Percentiles rank a stretch among this genome's conserved stretches.
phyloP scores from a whole-genome alignment of 2,113 vertebrate species.

The Mus spicilegus region DNA sequence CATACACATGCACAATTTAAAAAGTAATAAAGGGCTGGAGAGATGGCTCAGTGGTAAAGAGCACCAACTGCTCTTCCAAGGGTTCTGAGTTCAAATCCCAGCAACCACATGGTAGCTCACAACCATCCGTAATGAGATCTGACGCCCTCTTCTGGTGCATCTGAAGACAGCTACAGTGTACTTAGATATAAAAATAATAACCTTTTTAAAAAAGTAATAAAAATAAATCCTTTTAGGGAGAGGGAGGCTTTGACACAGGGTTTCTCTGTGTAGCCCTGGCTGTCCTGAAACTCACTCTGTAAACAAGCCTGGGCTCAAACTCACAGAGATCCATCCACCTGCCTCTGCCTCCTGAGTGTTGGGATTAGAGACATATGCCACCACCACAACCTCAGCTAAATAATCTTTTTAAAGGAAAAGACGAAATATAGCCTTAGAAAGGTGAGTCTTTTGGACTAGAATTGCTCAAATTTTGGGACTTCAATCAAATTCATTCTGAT shows the following conservation, averaged over 20 bases:
- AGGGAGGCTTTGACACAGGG: not conserved
- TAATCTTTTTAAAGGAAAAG: not conserved
- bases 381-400: not conserved
- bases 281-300: too few relatives aligned
- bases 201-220: not conserved
- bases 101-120: too few relatives aligned
- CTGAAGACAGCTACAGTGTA: too few relatives aligned
- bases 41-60: too few relatives aligned
- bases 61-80: too few relatives aligned
- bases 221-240: not conserved
- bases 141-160: too few relatives aligned
- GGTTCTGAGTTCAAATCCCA: too few relatives aligned
- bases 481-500: not conserved
- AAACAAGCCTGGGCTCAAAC: not conserved
- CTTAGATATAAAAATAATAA: too few relatives aligned
- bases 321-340: not conserved
- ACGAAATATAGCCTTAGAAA: not conserved
- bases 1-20: not conserved
- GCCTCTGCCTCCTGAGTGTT: not conserved
- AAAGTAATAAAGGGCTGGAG: not conserved
- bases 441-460: conserved; percentile 10
- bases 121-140: too few relatives aligned
- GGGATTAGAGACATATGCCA: not conserved
- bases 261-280: too few relatives aligned
- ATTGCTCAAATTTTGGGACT: not conserved